phyloP scores from a whole-genome alignment of 2,888 invertebrate genomes.

The Polylopha cassiicola region DNA sequence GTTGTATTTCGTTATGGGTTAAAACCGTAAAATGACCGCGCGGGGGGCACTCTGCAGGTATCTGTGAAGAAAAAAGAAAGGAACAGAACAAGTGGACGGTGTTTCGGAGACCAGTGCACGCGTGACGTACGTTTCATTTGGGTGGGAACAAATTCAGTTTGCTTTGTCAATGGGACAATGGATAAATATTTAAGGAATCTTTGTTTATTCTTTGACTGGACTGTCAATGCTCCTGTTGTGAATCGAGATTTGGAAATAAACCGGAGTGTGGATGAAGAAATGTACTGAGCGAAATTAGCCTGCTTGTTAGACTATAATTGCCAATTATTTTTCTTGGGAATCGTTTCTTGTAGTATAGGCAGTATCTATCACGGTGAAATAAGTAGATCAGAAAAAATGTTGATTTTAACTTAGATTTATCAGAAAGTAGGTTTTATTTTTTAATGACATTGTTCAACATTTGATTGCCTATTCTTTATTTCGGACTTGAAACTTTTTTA shows the following conservation, averaged over 20 bases:
- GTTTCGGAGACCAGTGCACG: constrained; percentile 25
- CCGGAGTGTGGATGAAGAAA: no score
- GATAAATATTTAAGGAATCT: constrained; percentile 22
- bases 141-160: constrained; percentile 25
- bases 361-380: no score
- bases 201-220: constrained; percentile 11
- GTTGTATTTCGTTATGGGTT: constrained; percentile 20
- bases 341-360: no score
- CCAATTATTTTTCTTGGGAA: no score
- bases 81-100: constrained; percentile 36
- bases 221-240: constrained; percentile 3
- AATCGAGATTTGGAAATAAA: constrained; percentile 5
- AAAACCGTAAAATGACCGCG: constrained; percentile 25
- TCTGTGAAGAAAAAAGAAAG: constrained; percentile 29
- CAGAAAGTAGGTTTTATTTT: no score
- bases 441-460: no score
- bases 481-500: no score
- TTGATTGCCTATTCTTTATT: no score
- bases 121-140: constrained; percentile 30
- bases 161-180: constrained; percentile 19
- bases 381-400: no score
- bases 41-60: constrained; percentile 41
- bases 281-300: no score
- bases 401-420: no score
- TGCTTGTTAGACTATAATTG: no score